Conservation (phyloP, 2,113 vertebrate genomes). For the Isurus oxyrinchus region DNA sequence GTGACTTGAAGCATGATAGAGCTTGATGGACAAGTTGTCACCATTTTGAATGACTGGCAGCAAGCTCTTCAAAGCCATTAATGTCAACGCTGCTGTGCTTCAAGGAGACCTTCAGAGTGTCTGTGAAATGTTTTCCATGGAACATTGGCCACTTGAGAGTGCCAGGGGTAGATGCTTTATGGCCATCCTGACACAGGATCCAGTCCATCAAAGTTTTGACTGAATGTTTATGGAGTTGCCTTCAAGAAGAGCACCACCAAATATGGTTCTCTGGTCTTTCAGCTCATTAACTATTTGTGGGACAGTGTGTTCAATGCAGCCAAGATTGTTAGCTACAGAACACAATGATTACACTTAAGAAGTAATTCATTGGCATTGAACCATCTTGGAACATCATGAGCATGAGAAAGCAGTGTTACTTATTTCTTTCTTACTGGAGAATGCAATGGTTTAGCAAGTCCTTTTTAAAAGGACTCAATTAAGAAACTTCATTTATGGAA, state of each 20-base stretch:
- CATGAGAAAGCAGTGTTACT: not conserved
- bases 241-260: not conserved
- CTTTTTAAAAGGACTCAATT: not conserved
- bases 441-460: not conserved
- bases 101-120: too few relatives aligned
- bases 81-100: too few relatives aligned
- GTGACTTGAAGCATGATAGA: too few relatives aligned
- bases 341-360: not conserved
- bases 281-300: not conserved
- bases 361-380: not conserved
- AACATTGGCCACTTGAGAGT: not conserved
- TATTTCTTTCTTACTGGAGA: not conserved
- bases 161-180: too few relatives aligned
- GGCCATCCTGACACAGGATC: too few relatives aligned
- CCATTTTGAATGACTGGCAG: too few relatives aligned
- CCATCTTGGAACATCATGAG: not conserved
- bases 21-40: too few relatives aligned
- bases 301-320: not conserved
- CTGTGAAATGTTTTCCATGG: not conserved
- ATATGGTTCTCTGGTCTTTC: not conserved
- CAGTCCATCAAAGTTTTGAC: not conserved
- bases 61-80: too few relatives aligned
- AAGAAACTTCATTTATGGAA: conserved; percentile 3
- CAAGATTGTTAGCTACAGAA: not conserved
- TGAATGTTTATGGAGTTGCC: not conserved